Percentiles rank a stretch among this genome's conserved stretches.
These are phyloP conservation scores for Adelges cooleyi DNA, from an alignment of 1,140 invertebrate genomes.

Conservation along the genomic window DNA sequence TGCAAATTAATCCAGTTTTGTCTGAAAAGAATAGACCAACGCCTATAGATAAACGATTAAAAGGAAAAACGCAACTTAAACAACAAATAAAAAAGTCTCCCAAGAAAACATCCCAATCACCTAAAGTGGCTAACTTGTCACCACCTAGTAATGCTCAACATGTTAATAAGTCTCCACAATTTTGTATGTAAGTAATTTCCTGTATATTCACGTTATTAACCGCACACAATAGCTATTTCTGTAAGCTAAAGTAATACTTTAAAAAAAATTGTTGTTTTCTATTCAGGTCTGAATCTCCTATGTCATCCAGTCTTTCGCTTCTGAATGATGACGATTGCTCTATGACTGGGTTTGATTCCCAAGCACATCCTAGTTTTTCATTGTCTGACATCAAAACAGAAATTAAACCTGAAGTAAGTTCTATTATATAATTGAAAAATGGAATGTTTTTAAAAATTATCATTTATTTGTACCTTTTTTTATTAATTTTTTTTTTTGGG, in stretches of 20 bases:
- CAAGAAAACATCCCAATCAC: conserved; percentile 18
- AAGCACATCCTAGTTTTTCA: conserved; percentile 24
- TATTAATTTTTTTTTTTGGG: no score
- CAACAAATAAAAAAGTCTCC: conserved; percentile 21
- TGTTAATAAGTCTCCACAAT: conserved; percentile 24
- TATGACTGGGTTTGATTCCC: conserved; percentile 26
- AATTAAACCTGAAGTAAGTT: conserved; percentile 15
- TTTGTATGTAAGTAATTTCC: conserved; percentile 23
- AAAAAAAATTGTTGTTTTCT: no score
- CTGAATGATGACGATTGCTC: conserved; percentile 26
- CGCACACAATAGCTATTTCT: no score
- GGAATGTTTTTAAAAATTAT: no score
- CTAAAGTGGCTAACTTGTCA: conserved; percentile 22
- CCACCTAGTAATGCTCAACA: conserved; percentile 28
- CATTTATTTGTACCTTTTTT: no score
- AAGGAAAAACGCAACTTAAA: conserved; percentile 9
- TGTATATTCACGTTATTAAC: no score
- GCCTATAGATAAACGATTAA: conserved; percentile 12
- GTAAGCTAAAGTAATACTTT: no score
- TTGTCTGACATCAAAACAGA: conserved; percentile 16
- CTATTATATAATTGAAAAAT: not conserved
- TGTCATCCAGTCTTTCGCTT: conserved; percentile 22
- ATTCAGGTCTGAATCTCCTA: conserved; percentile 25
- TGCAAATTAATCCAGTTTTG: conserved; percentile 12
- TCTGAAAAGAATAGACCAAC: conserved; percentile 17